Percentiles rank a stretch among this genome's conserved stretches.
Conservation (phyloP, 2,888 invertebrate species). For the Xestobium rufovillosum region DNA sequence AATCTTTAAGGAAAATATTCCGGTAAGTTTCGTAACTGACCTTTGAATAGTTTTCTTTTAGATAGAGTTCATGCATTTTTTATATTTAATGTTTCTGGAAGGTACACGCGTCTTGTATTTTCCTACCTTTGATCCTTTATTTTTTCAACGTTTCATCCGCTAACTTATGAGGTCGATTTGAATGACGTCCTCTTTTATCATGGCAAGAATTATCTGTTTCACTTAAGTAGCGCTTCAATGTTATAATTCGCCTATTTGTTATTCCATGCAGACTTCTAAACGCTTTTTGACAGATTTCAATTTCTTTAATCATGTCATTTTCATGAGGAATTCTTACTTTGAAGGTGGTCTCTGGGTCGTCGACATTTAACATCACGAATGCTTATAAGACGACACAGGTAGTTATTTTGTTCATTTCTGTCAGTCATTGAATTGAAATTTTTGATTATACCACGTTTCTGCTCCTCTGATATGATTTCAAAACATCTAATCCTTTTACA, state of each 20-base stretch:
- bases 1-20: slow-evolving; percentile 19
- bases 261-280: neutral
- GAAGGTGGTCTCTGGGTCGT: no score
- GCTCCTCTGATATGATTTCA: no score
- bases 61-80: slow-evolving; percentile 1
- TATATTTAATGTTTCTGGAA: neutral
- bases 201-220: neutral
- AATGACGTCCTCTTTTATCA: neutral
- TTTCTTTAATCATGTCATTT: neutral
- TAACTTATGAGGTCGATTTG: neutral
- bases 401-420: slow-evolving; percentile 1
- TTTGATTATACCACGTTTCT: no score
- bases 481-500: no score
- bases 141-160: neutral
- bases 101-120: neutral
- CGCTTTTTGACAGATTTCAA: neutral
- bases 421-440: no score
- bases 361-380: neutral
- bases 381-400: slow-evolving; percentile 4
- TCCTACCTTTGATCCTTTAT: neutral
- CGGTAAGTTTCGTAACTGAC: slow-evolving; percentile 20
- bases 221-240: neutral
- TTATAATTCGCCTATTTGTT: neutral
- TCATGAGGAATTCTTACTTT: no score
- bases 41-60: slow-evolving; percentile 12